Conservation (phyloP, 2,797 vertebrate genomes). For the Agapornis canus region DNA sequence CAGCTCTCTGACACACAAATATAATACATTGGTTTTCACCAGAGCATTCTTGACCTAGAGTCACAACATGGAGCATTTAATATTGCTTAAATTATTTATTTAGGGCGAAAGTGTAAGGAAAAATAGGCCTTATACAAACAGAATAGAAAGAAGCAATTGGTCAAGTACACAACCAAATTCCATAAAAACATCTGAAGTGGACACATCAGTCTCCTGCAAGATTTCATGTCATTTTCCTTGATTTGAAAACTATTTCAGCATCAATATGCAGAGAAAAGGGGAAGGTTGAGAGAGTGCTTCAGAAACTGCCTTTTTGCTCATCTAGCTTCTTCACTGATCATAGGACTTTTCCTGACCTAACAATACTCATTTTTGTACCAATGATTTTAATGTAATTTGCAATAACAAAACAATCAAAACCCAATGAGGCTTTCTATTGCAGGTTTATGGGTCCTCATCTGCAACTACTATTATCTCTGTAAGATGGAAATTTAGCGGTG, state of each 20-base stretch:
- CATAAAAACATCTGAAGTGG: not conserved
- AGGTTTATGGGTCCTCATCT: not conserved
- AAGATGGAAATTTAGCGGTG: not conserved
- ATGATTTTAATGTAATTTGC: not conserved
- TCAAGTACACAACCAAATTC: not conserved
- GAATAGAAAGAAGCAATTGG: not conserved
- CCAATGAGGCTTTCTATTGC: not conserved
- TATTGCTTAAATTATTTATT: constrained; percentile 24
- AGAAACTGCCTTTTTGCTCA: not conserved
- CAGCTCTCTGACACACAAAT: not conserved
- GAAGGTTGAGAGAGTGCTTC: not conserved
- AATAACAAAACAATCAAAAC: not conserved
- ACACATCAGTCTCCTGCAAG: not conserved
- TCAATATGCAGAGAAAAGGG: not conserved
- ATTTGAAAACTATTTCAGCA: not conserved
- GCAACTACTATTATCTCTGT: not conserved
- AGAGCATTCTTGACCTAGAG: not conserved
- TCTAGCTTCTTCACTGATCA: not conserved
- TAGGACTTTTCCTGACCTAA: not conserved
- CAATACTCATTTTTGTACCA: not conserved
- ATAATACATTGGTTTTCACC: not conserved
- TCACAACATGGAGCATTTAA: not conserved
- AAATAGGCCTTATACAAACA: not conserved
- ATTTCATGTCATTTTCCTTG: not conserved
- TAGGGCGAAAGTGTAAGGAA: not conserved